These are phyloP conservation scores for Sicus ferrugineus DNA, from an alignment of 2,888 invertebrate genomes.

Conservation along the genomic window DNA sequence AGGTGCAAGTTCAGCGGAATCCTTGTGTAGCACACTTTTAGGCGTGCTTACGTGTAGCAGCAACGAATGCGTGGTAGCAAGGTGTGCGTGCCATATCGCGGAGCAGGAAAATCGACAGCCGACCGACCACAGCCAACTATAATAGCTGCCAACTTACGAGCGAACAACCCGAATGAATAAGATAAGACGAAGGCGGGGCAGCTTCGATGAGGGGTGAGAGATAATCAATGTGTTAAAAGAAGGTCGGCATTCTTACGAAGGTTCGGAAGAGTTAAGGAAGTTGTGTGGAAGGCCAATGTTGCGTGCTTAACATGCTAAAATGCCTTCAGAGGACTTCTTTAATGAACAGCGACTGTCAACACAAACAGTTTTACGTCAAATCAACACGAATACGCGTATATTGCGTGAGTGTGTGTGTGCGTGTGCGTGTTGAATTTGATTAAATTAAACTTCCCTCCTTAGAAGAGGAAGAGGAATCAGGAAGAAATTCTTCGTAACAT, in stretches of 20 bases:
- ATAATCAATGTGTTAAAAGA: neutral
- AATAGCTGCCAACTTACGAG: conserved; percentile 38
- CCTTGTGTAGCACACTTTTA: conserved; percentile 40
- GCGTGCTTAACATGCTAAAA: conserved; percentile 18
- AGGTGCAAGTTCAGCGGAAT: conserved; percentile 22
- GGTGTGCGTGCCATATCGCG: conserved; percentile 43
- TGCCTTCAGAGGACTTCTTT: neutral
- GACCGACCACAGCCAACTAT: conserved; percentile 36
- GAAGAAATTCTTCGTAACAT: too few relatives aligned
- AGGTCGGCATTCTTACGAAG: neutral
- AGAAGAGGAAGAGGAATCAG: too few relatives aligned
- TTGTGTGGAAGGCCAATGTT: neutral
- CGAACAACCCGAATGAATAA: conserved; percentile 36
- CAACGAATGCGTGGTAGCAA: conserved; percentile 3
- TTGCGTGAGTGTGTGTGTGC: neutral
- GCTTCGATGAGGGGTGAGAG: too few relatives aligned
- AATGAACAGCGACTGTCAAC: conserved; percentile 31
- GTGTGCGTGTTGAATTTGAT: conserved; percentile 14
- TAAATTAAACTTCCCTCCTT: conserved; percentile 2
- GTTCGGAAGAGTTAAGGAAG: neutral
- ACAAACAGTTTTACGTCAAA: conserved; percentile 31
- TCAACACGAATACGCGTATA: conserved; percentile 24
- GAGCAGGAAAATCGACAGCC: conserved; percentile 42
- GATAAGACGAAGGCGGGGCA: neutral
- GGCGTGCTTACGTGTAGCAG: conserved; percentile 19